A percentile compares a stretch with the other conserved stretches of the same genome.
phyloP scores from a whole-genome alignment of 2,888 invertebrate species.

The Hyppa rectilinea region DNA sequence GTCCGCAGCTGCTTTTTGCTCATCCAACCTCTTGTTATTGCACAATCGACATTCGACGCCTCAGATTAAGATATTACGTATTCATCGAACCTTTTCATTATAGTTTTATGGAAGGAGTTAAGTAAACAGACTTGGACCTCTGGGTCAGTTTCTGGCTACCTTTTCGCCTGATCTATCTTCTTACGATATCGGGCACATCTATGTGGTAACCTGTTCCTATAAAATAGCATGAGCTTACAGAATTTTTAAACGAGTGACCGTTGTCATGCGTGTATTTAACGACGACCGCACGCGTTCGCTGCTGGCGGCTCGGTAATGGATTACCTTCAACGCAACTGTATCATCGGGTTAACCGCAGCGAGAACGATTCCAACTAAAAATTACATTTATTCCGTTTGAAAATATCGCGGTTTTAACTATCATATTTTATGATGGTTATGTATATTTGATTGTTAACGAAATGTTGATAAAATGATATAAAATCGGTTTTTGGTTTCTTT shows the following conservation, averaged over 20 bases:
- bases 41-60: conserved; percentile 86
- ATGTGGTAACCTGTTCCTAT: not conserved
- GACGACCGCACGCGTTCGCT: conserved; percentile 60
- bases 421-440: conserved; percentile 9
- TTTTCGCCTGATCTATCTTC: not conserved
- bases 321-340: conserved; percentile 74
- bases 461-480: not conserved
- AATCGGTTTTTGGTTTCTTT: not conserved
- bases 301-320: conserved; percentile 70
- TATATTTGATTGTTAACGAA: conserved; percentile 1
- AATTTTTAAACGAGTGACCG: conserved; percentile 55
- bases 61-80: conserved; percentile 87
- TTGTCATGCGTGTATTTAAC: conserved; percentile 64
- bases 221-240: conserved; percentile 7
- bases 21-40: conserved; percentile 88
- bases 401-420: conserved; percentile 30
- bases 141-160: conserved; percentile 28
- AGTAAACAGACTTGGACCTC: conserved; percentile 60
- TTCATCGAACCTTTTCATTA: conserved; percentile 82
- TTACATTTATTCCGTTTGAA: conserved; percentile 63
- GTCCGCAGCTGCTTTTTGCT: conserved; percentile 89
- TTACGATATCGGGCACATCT: not conserved
- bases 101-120: conserved; percentile 75
- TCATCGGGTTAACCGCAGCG: conserved; percentile 71
- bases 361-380: conserved; percentile 71